Evolutionary conservation across 2,888 invertebrate species (phyloP).

Genomic region (Drosophila longiperda): DNA sequence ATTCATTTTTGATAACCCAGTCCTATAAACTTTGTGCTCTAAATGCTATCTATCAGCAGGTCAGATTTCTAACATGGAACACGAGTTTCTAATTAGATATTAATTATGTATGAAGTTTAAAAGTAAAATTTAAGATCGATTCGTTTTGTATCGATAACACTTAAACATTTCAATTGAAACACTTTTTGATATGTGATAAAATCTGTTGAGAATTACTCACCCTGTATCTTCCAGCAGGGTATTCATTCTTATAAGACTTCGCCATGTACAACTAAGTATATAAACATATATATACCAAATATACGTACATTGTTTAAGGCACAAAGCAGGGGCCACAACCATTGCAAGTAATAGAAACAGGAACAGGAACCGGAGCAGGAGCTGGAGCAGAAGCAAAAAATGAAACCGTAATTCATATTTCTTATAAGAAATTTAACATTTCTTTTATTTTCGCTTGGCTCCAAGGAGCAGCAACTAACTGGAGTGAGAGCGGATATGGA

Average conservation of each 20-base stretch:
- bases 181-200: not conserved
- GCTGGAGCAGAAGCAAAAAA: conserved; percentile 34
- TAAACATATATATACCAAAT: not conserved
- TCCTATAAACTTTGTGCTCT: not conserved
- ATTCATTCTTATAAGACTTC: conserved; percentile 50
- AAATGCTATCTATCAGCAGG: not conserved
- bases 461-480: conserved; percentile 42
- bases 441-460: conserved; percentile 59
- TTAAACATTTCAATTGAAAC: not conserved
- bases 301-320: conserved; percentile 57
- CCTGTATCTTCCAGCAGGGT: conserved; percentile 46
- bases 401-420: conserved; percentile 67
- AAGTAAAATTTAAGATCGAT: not conserved
- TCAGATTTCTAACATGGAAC: not conserved
- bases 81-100: not conserved
- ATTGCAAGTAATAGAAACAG: conserved; percentile 24
- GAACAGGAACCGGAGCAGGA: not conserved
- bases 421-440: conserved; percentile 74
- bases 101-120: not conserved
- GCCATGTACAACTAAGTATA: conserved; percentile 44
- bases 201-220: conserved; percentile 23
- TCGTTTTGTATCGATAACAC: not conserved
- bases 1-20: conserved; percentile 1
- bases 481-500: conserved; percentile 66
- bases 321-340: conserved; percentile 40